A percentile compares a stretch with the other conserved stretches of the same genome.
phyloP scores from a whole-genome alignment of 1,140 invertebrate genomes.

The Neoseiulus cucumeris region DNA sequence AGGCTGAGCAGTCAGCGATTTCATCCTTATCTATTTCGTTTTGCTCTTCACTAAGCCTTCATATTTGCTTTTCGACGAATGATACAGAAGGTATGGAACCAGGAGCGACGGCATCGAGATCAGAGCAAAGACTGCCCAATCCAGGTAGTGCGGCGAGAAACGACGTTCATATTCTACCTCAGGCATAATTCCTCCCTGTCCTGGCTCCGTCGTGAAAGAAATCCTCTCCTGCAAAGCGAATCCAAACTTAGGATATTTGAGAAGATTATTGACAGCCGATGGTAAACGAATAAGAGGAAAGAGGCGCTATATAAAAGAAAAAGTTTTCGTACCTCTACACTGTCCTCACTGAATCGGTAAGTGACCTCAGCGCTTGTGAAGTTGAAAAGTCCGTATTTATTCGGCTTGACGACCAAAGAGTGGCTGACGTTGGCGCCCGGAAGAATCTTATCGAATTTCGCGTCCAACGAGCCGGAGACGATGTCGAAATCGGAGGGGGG shows the following conservation, averaged over 20 bases:
- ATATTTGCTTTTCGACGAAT: constrained; percentile 81
- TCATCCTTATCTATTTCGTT: constrained; percentile 27
- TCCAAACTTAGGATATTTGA: constrained; percentile 16
- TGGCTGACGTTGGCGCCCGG: constrained; percentile 83
- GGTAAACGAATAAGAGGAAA: background rate
- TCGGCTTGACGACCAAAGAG: constrained; percentile 70
- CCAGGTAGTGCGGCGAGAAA: constrained; percentile 85
- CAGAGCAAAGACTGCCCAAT: constrained; percentile 87
- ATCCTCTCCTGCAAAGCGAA: constrained; percentile 35
- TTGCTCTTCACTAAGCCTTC: constrained; percentile 49
- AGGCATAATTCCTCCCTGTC: constrained; percentile 83
- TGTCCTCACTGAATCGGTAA: constrained; percentile 50
- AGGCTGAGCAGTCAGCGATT: too few species aligned
- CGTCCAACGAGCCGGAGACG: constrained; percentile 58
- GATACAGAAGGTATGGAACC: constrained; percentile 87
- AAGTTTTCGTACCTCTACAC: constrained; percentile 23
- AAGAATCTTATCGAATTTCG: constrained; percentile 65
- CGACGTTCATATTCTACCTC: constrained; percentile 91
- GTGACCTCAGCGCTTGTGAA: constrained; percentile 83
- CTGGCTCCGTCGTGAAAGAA: constrained; percentile 70
- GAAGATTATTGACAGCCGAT: background rate
- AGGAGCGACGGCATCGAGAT: constrained; percentile 83
- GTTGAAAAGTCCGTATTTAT: constrained; percentile 70
- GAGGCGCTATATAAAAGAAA: constrained; percentile 13
- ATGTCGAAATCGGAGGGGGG: constrained; percentile 66